Conservation (phyloP, 2,113 vertebrate genomes). For the Mustelus asterias region DNA sequence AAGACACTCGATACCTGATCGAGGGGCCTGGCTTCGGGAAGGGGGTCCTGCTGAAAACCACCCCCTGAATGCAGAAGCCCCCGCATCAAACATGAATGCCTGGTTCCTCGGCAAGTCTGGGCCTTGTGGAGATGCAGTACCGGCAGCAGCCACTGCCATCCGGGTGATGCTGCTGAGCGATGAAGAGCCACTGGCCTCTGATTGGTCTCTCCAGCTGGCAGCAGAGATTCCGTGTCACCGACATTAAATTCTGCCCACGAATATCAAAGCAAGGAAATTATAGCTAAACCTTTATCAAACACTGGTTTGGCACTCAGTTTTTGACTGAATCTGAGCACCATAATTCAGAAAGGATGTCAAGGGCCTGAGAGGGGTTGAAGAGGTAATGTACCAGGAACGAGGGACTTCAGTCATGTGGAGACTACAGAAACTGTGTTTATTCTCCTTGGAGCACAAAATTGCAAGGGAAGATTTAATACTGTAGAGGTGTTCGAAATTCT, state of each 20-base stretch:
- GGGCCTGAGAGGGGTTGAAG: neutral
- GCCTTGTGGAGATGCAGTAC: neutral
- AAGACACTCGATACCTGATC: neutral
- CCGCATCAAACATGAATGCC: neutral
- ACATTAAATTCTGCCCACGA: neutral
- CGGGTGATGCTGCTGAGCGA: too few relatives aligned
- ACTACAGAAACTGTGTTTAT: neutral
- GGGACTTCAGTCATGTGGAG: neutral
- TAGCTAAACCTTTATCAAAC: neutral
- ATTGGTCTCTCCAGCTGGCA: neutral
- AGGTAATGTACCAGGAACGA: neutral
- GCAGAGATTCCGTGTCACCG: too few relatives aligned
- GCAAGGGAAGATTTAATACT: neutral
- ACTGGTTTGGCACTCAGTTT: neutral
- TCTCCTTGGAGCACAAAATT: neutral
- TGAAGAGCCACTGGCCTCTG: neutral
- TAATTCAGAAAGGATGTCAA: neutral
- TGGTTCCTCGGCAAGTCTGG: neutral
- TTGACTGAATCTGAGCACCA: neutral
- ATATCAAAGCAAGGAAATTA: too few relatives aligned
- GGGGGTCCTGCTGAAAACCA: neutral
- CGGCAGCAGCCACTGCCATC: too few relatives aligned
- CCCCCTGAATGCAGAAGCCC: too few relatives aligned
- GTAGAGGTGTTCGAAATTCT: neutral
- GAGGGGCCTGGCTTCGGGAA: neutral